Evolutionary conservation across 2,797 vertebrate genomes (phyloP).

Genomic region (Ceryle rudis): DNA sequence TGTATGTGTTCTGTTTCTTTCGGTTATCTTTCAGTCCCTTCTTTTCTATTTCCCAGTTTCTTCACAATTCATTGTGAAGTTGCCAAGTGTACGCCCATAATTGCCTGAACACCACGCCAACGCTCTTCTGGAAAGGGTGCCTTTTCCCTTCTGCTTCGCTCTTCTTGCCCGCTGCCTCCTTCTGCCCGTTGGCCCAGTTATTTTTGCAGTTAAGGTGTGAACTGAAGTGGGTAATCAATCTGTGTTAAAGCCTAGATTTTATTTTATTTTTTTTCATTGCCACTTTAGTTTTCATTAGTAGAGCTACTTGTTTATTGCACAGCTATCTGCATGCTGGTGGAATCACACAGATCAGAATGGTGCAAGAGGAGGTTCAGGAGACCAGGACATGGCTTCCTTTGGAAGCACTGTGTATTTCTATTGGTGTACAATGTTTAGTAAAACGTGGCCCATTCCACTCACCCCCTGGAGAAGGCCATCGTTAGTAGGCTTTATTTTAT

Average conservation of each 20-base stretch:
- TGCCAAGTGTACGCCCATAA: background rate
- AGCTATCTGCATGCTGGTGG: background rate
- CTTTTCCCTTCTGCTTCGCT: background rate
- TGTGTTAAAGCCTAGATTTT: background rate
- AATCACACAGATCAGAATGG: rapidly evolving
- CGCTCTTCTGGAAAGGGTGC: background rate
- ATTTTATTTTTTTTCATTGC: background rate
- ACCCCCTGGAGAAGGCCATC: background rate
- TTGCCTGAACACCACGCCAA: background rate
- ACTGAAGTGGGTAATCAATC: background rate
- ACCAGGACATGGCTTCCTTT: background rate
- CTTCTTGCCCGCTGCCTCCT: background rate
- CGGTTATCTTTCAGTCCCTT: background rate
- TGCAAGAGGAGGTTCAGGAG: background rate
- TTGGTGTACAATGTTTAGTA: rapidly evolving
- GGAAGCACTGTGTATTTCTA: background rate
- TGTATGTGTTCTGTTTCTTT: background rate
- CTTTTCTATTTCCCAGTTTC: background rate
- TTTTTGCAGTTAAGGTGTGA: background rate
- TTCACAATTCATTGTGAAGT: background rate
- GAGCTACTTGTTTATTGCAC: background rate
- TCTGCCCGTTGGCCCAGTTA: background rate
- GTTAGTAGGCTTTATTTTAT: background rate
- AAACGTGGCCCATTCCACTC: background rate
- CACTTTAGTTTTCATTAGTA: background rate